Percentiles rank a stretch among this genome's conserved stretches.
Conservation (phyloP, 2,888 invertebrate genomes). For the Rhagophthalmus giganteus region DNA sequence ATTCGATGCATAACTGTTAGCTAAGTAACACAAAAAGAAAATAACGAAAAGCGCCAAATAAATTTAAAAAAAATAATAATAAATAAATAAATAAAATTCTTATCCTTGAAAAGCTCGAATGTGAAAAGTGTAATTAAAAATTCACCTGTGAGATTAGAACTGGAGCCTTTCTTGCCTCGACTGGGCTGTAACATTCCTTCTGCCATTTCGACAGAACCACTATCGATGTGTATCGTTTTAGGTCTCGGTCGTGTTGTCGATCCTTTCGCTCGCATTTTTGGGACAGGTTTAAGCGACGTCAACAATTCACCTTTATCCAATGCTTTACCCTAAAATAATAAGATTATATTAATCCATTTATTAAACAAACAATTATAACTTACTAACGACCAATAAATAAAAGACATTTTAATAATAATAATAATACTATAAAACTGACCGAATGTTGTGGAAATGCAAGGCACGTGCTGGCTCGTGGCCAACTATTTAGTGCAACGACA, state of each 20-base stretch:
- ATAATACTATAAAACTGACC: conserved; percentile 1
- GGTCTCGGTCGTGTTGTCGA: conserved; percentile 73
- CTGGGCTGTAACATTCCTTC: conserved; percentile 74
- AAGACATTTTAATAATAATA: conserved; percentile 46
- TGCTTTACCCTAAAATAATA: conserved; percentile 69
- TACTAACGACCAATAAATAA: conserved; percentile 53
- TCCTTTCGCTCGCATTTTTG: conserved; percentile 68
- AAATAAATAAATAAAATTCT: too few relatives aligned
- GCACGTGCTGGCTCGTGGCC: conserved; percentile 4
- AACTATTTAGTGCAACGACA: conserved; percentile 7
- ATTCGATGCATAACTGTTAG: conserved; percentile 56
- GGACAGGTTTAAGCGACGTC: conserved; percentile 62
- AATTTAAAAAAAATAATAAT: not conserved
- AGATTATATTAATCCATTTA: not conserved
- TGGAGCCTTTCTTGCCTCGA: conserved; percentile 78
- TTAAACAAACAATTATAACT: conserved; percentile 17
- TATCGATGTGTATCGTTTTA: conserved; percentile 89
- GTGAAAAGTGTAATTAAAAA: conserved; percentile 3
- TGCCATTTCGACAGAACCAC: conserved; percentile 75
- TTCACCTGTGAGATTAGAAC: conserved; percentile 79
- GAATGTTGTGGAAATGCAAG: not conserved
- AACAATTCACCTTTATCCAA: conserved; percentile 70
- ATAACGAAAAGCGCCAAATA: conserved; percentile 16
- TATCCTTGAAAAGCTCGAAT: conserved; percentile 1
- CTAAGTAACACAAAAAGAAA: conserved; percentile 38